These are phyloP conservation scores for Lepus townsendii DNA, from an alignment of 2,797 vertebrate genomes.

Conservation along the genomic window DNA sequence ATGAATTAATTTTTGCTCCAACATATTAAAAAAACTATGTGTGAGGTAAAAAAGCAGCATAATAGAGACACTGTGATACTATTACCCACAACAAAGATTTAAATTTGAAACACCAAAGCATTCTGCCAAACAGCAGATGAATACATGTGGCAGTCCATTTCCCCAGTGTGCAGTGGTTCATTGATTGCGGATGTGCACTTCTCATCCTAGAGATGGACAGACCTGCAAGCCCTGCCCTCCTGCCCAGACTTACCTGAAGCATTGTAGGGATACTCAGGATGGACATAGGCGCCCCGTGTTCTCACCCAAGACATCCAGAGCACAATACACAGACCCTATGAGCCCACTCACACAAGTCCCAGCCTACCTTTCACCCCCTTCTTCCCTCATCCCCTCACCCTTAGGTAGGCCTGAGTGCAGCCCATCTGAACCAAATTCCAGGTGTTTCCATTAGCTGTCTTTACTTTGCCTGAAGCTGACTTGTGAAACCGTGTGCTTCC, in stretches of 20 bases:
- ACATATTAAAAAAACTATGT: not conserved
- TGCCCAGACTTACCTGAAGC: not conserved
- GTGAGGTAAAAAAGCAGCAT: not conserved
- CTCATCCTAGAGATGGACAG: not conserved
- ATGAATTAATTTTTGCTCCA: slow-evolving; percentile 21
- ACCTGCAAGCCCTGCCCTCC: not conserved
- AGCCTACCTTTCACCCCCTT: not conserved
- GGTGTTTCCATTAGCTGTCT: not conserved
- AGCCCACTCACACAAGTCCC: not conserved
- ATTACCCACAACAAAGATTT: not conserved
- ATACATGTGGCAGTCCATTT: not conserved
- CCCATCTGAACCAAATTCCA: not conserved
- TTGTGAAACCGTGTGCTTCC: not conserved
- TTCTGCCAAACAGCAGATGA: not conserved
- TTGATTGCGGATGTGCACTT: not conserved
- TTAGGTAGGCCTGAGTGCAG: not conserved
- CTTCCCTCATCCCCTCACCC: not conserved
- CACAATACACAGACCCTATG: not conserved
- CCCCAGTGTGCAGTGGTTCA: not conserved
- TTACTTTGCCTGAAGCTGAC: slow-evolving; percentile 15
- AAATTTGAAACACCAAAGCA: not conserved
- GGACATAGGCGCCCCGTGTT: not conserved
- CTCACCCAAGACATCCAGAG: not conserved
- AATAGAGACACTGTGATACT: not conserved
- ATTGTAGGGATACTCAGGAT: not conserved